A percentile compares a stretch with the other conserved stretches of the same genome.
These are phyloP conservation scores for Pristiophorus japonicus DNA, from an alignment of 2,113 vertebrate species.

Conservation along the genomic window DNA sequence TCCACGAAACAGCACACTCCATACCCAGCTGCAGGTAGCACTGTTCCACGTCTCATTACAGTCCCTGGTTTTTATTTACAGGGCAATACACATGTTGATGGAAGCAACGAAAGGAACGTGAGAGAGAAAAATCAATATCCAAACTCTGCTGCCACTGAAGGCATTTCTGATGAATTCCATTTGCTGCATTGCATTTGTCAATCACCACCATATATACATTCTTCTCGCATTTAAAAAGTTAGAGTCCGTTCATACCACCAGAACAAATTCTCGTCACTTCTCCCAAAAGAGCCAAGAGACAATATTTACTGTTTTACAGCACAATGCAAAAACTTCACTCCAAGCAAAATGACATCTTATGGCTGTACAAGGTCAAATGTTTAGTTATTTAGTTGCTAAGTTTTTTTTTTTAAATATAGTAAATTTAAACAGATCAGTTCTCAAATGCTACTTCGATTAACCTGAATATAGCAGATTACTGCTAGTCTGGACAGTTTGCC, in stretches of 20 bases:
- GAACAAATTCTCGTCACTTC: background rate
- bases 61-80: background rate
- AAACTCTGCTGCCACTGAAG: background rate
- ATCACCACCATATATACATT: background rate
- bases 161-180: background rate
- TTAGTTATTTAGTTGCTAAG: background rate
- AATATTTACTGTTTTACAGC: constrained; percentile 18
- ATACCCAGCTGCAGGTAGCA: background rate
- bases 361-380: background rate
- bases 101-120: constrained; percentile 2
- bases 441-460: constrained; percentile 29
- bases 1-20: background rate
- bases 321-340: background rate
- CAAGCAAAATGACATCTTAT: background rate
- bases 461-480: constrained; percentile 34
- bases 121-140: background rate
- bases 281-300: background rate
- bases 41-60: background rate
- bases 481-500: background rate
- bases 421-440: constrained; percentile 24
- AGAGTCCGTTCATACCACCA: background rate
- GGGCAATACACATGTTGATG: constrained; percentile 12
- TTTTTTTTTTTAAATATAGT: background rate
- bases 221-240: background rate
- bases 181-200: background rate